phyloP scores from a whole-genome alignment of 2,888 invertebrate genomes.

The Odontothrips loti region DNA sequence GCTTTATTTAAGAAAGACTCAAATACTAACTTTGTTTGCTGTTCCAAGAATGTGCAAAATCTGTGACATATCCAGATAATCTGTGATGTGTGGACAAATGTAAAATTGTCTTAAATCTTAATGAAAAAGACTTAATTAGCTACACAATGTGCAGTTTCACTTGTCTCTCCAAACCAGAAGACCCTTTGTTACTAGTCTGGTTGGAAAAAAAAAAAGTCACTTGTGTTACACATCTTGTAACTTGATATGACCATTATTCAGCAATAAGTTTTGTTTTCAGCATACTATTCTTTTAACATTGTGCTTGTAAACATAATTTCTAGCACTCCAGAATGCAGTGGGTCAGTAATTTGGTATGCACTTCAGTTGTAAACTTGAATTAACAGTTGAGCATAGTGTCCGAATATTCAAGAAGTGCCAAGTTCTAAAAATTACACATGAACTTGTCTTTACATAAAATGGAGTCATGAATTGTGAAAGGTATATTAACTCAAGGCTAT shows the following conservation, averaged over 20 bases:
- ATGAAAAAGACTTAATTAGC: neutral
- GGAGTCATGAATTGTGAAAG: neutral
- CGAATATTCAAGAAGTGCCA: too few species aligned
- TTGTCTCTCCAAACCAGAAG: neutral
- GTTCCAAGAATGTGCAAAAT: neutral
- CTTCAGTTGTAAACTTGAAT: too few species aligned
- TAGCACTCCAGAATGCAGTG: too few species aligned
- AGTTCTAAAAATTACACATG: too few species aligned
- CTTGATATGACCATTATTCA: neutral
- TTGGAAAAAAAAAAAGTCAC: too few species aligned
- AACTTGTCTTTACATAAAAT: too few species aligned
- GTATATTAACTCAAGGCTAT: neutral
- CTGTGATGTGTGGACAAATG: slow-evolving; percentile 5
- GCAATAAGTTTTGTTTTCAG: neutral
- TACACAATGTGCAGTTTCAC: neutral
- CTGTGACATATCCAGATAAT: neutral
- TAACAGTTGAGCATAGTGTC: too few species aligned
- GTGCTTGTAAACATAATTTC: neutral
- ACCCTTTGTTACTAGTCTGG: neutral
- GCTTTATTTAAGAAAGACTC: too few species aligned
- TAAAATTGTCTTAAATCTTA: slow-evolving; percentile 1
- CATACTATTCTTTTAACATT: neutral
- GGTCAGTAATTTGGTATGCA: too few species aligned
- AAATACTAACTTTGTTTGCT: neutral
- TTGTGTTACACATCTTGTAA: neutral